Evolutionary conservation across 2,797 vertebrate genomes (phyloP), one percentile per base, ranked within the genome.

Genomic region (Odontamblyopus lacepedii): DNA sequence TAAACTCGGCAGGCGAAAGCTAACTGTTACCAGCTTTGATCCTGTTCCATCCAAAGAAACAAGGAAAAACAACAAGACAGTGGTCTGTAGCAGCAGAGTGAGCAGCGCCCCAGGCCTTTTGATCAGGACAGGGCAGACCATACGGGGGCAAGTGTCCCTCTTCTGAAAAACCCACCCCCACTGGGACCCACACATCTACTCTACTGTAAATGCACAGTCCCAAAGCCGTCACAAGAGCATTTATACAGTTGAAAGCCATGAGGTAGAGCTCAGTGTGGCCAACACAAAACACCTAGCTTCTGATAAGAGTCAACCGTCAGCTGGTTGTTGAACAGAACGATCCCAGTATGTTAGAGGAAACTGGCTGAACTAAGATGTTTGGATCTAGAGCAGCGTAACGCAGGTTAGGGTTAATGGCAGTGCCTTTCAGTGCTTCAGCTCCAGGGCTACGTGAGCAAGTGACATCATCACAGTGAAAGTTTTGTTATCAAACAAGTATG

Each of bases 21-120:
- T 94, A 94, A 95, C 94, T 92, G 92, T 92, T 89, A 92, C 86
- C 87, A 85, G 91, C 94, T 95, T 95, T 95, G 94, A 95, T 95
- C 94, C 92, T 92, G 83, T 73, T 85, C 84, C 90, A 85, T 77
- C 85, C 83, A 81, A 86, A 89, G 85, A 85, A 89, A 89, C 77
- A 83, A 87, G 81, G 87, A 86, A 86, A 92, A 85, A 85, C 88
- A 90, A 92, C 89, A 92, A 79, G 88, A 57, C 83, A 53, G 79
- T 74, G 90, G 86, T 82, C 78, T 51, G 66, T 78, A 76, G 88
- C 81, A 1, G 84, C 78, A 89, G 84, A 90, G 82, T 63, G 84
- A 92, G 85, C 89, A 92, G 91, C 92, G 90, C 89, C 89, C 85
- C 61, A 5, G 75, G 77, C 87, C 94, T 94, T 95, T 95, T 95